Percentiles rank a stretch among this genome's conserved stretches.
Evolutionary conservation across 2,113 vertebrate species (phyloP).

Genomic region (Ciconia boyciana): DNA sequence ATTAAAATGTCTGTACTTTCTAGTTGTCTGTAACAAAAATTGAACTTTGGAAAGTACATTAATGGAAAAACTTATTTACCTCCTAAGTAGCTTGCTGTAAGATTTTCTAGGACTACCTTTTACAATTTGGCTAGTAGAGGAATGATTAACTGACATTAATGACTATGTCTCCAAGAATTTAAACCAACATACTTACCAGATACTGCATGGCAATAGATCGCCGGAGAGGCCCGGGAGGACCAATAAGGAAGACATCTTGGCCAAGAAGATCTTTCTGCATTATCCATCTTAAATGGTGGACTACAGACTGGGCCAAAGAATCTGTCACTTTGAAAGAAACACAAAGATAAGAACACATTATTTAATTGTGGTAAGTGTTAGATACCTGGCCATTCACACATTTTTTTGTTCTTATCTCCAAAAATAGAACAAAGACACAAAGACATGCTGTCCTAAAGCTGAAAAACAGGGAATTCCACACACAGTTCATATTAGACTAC

Average conservation of each 20-base stretch:
- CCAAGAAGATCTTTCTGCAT: conserved; percentile 98
- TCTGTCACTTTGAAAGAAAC: conserved; percentile 79
- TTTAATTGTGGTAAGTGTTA: neutral
- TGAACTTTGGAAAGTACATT: neutral
- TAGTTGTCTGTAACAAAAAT: neutral
- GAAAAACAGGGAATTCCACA: neutral
- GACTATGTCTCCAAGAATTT: neutral
- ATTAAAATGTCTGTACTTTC: conserved; percentile 7
- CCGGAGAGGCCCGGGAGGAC: conserved; percentile 92
- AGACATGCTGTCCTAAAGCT: neutral
- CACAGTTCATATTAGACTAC: neutral
- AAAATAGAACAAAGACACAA: neutral
- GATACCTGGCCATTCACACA: neutral
- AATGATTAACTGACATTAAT: neutral
- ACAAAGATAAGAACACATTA: neutral
- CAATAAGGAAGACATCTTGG: conserved; percentile 96
- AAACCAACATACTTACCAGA: conserved; percentile 76
- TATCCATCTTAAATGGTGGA: conserved; percentile 94
- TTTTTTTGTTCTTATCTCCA: neutral
- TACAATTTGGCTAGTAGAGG: neutral
- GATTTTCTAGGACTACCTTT: neutral
- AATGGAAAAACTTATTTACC: neutral
- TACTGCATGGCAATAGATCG: conserved; percentile 98
- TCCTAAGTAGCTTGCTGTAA: neutral
- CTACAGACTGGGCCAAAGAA: conserved; percentile 80